A percentile compares a stretch with the other conserved stretches of the same genome.
These are phyloP conservation scores for Anguilla marmorata DNA, from an alignment of 2,797 vertebrate species.

Conservation along the genomic window DNA sequence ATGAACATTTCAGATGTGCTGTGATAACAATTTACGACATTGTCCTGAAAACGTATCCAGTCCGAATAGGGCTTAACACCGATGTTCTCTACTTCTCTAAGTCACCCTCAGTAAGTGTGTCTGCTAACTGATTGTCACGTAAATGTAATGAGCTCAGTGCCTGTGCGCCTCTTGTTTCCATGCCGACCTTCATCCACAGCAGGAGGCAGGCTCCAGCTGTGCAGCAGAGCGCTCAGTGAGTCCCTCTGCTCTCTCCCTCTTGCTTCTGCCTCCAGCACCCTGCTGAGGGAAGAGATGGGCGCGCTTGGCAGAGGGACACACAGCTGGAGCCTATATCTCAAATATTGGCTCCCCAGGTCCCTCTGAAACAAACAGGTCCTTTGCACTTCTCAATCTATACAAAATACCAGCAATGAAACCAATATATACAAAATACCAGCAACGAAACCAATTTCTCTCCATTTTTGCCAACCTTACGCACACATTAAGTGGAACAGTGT, in stretches of 20 bases:
- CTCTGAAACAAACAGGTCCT: not conserved
- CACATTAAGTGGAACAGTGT: not conserved
- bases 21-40: too few relatives aligned
- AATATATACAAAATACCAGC: not conserved
- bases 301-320: not conserved
- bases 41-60: too few relatives aligned
- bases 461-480: not conserved
- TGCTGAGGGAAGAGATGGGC: not conserved
- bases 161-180: slow-evolving; percentile 13
- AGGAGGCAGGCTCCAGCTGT: not conserved
- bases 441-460: not conserved
- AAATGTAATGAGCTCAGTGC: not conserved
- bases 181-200: not conserved
- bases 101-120: not conserved
- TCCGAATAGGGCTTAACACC: not conserved
- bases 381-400: not conserved
- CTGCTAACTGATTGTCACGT: not conserved
- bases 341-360: not conserved
- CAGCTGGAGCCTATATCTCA: not conserved
- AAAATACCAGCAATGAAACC: not conserved
- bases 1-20: too few relatives aligned
- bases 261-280: not conserved
- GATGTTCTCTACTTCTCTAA: not conserved
- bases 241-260: not conserved
- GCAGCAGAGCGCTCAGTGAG: not conserved